Conservation (phyloP, 2,113 vertebrate species). For the Takifugu bimaculatus region DNA sequence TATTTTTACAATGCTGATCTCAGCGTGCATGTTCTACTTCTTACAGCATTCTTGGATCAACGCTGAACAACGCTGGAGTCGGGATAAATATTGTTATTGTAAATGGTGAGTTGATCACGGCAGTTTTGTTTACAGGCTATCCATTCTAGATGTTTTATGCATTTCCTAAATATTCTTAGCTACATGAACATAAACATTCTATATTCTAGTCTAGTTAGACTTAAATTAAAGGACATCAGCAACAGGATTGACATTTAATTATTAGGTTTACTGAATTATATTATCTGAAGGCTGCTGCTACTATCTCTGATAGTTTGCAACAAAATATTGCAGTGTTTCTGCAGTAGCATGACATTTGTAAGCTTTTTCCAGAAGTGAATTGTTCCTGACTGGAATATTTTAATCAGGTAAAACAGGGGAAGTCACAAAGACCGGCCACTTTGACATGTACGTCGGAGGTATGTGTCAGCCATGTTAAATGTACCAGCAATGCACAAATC, state of each 20-base stretch:
- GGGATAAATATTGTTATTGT: conserved; percentile 85
- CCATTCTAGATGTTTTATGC: neutral
- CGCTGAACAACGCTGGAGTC: conserved; percentile 79
- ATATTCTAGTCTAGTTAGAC: no score
- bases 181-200: no score
- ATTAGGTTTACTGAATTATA: no score
- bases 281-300: no score
- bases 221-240: no score
- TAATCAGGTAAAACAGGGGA: conserved; percentile 81
- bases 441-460: conserved; percentile 86
- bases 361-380: neutral
- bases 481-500: no score
- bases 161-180: no score
- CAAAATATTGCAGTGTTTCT: no score
- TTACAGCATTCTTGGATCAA: conserved; percentile 79
- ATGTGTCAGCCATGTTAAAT: conserved; percentile 22
- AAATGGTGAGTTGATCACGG: conserved; percentile 72
- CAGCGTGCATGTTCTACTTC: neutral
- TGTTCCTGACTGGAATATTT: neutral
- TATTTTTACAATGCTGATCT: neutral
- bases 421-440: conserved; percentile 70
- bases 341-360: neutral
- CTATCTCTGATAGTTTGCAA: no score
- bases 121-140: neutral
- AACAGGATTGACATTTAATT: no score